These are phyloP conservation scores for Rhopalosiphum maidis DNA, from an alignment of 1,140 invertebrate species.

Conservation along the genomic window DNA sequence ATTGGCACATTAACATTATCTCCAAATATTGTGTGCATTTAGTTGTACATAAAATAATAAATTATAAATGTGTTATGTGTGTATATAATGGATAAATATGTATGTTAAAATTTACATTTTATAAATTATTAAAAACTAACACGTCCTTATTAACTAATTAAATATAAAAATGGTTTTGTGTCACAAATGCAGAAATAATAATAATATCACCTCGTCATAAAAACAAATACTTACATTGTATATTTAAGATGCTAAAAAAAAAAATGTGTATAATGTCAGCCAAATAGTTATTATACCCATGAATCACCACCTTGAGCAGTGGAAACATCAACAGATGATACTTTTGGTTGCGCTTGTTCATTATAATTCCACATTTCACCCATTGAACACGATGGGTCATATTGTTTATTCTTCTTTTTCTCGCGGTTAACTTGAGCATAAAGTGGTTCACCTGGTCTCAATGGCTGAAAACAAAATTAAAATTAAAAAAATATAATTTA, in stretches of 20 bases:
- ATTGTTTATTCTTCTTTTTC: constrained; percentile 76
- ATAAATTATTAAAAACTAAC: constrained; percentile 45
- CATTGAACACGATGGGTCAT: constrained; percentile 65
- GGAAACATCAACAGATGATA: constrained; percentile 61
- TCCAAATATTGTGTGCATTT: constrained; percentile 41
- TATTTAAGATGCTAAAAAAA: constrained; percentile 30
- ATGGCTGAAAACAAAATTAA: constrained; percentile 63
- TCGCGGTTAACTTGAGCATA: constrained; percentile 83
- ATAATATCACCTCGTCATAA: constrained; percentile 52
- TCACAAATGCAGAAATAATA: constrained; percentile 49
- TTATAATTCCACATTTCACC: constrained; percentile 63
- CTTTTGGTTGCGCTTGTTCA: constrained; percentile 63
- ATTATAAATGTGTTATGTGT: constrained; percentile 31
- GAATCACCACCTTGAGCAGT: constrained; percentile 67
- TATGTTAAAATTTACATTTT: constrained; percentile 32
- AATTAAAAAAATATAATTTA: not conserved
- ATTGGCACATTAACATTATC: constrained; percentile 47
- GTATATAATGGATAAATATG: constrained; percentile 37
- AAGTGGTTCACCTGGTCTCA: constrained; percentile 73
- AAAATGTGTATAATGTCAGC: not conserved
- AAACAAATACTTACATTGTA: constrained; percentile 44
- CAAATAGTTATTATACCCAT: constrained; percentile 65
- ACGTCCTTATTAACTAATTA: constrained; percentile 25
- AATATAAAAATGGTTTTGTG: constrained; percentile 52
- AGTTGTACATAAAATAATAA: constrained; percentile 40